phyloP scores from a whole-genome alignment of 2,113 vertebrate genomes.

The Protomyctophum bolini region DNA sequence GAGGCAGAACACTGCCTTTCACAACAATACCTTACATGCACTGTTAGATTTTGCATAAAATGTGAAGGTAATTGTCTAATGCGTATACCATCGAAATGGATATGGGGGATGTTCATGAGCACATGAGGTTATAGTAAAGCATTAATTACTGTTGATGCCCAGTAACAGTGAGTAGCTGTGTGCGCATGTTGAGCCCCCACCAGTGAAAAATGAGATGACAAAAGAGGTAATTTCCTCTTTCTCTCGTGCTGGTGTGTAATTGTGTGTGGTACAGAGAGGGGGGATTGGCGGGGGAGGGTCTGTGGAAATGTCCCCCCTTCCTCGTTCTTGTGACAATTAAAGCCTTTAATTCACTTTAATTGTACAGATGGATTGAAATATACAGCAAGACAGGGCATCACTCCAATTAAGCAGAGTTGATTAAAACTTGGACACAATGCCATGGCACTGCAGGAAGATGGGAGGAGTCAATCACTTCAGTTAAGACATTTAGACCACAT shows the following conservation, averaged over 20 bases:
- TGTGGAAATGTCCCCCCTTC: slow-evolving; percentile 36
- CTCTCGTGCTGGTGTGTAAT: slow-evolving; percentile 68
- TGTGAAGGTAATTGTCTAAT: slow-evolving; percentile 17
- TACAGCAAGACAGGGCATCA: slow-evolving; percentile 73
- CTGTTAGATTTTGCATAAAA: background rate
- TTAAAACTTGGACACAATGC: slow-evolving; percentile 71
- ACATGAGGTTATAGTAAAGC: slow-evolving; percentile 31
- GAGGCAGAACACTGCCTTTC: slow-evolving; percentile 13
- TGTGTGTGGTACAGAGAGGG: slow-evolving; percentile 51
- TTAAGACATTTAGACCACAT: slow-evolving; percentile 31
- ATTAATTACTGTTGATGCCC: slow-evolving; percentile 63
- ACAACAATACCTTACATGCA: background rate
- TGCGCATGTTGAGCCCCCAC: slow-evolving; percentile 41
- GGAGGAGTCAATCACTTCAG: slow-evolving; percentile 28
- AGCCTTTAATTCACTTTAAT: slow-evolving; percentile 70
- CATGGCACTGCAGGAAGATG: slow-evolving; percentile 48
- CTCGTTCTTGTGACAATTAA: slow-evolving; percentile 52
- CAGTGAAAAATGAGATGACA: slow-evolving; percentile 73
- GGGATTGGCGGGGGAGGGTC: slow-evolving; percentile 22
- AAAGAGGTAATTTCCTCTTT: slow-evolving; percentile 72
- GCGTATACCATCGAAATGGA: slow-evolving; percentile 42
- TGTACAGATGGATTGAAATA: slow-evolving; percentile 76
- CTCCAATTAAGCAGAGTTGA: slow-evolving; percentile 76
- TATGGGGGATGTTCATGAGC: slow-evolving; percentile 19
- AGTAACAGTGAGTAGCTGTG: slow-evolving; percentile 21